Evolutionary conservation across 1,140 invertebrate species (phyloP).

Genomic region (Drosophila kanapiae): DNA sequence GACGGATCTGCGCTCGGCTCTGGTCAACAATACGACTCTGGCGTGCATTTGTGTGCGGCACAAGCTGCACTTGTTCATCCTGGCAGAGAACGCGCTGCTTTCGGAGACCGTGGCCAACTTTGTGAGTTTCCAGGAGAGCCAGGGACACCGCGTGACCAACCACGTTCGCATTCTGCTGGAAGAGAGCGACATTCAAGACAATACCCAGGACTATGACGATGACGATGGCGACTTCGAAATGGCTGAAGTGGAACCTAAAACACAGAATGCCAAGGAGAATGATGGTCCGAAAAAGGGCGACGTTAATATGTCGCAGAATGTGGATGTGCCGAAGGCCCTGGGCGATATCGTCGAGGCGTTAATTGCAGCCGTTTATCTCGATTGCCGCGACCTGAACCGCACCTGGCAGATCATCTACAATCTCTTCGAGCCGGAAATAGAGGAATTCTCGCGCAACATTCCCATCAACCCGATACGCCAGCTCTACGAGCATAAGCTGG

Average conservation of each 20-base stretch:
- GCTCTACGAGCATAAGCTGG: constrained; percentile 90
- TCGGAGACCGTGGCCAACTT: constrained; percentile 91
- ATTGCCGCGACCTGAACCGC: constrained; percentile 91
- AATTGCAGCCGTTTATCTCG: constrained; percentile 96
- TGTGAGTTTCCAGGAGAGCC: constrained; percentile 91
- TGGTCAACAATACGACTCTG: constrained; percentile 98
- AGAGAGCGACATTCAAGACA: constrained; percentile 86
- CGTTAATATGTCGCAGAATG: constrained; percentile 87
- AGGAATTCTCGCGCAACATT: constrained; percentile 91
- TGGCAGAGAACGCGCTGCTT: constrained; percentile 88
- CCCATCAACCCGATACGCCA: constrained; percentile 96
- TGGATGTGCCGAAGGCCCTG: constrained; percentile 97
- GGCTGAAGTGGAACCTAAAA: background rate
- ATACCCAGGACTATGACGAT: constrained; percentile 57
- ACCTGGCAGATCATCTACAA: constrained; percentile 94
- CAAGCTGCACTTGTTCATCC: constrained; percentile 91
- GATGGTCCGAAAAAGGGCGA: constrained; percentile 8
- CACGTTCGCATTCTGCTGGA: constrained; percentile 89
- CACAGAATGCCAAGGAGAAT: background rate
- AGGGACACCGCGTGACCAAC: constrained; percentile 89
- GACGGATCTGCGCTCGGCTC: constrained; percentile 95
- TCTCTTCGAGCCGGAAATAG: constrained; percentile 91
- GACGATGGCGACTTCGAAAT: constrained; percentile 7
- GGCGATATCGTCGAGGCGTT: constrained; percentile 97
- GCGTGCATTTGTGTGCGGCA: constrained; percentile 95